A percentile compares a stretch with the other conserved stretches of the same genome.
Evolutionary conservation across 2,888 invertebrate species (phyloP).

Genomic region (Lasioglossum marginatum): DNA sequence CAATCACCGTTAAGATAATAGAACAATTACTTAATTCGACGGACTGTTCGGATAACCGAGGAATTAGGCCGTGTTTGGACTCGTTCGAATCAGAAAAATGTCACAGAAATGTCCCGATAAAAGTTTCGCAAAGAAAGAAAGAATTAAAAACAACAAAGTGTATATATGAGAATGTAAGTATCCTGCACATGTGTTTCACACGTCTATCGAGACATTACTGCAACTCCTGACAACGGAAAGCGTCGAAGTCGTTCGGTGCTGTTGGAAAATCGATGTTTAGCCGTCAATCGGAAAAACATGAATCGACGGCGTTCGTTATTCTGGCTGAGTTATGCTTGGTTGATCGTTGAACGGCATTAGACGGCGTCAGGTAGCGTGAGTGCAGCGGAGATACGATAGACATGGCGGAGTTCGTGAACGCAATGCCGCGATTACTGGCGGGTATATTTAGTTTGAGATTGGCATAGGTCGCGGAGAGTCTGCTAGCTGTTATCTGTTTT

Average conservation of each 20-base stretch:
- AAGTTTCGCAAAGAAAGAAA: not conserved
- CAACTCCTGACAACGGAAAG: not conserved
- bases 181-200: not conserved
- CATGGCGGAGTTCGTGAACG: conserved; percentile 47
- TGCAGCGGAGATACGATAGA: conserved; percentile 33
- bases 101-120: not conserved
- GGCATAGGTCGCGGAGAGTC: conserved; percentile 80
- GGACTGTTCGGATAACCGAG: not conserved
- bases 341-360: conserved; percentile 10
- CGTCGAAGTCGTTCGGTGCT: not conserved
- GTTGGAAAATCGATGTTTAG: not conserved
- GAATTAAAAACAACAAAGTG: not conserved
- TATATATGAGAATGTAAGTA: not conserved
- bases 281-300: not conserved
- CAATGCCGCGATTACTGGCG: conserved; percentile 75
- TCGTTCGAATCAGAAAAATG: not conserved
- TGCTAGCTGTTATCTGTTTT: conserved; percentile 76
- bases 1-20: not conserved
- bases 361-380: conserved; percentile 27
- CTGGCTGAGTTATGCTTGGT: not conserved
- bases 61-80: too few species aligned
- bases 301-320: not conserved
- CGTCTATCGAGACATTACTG: not conserved
- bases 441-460: conserved; percentile 82
- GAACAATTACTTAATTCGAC: not conserved